A percentile compares a stretch with the other conserved stretches of the same genome.
Conservation (phyloP, 2,888 invertebrate genomes). For the Pristionchus mayeri region DNA sequence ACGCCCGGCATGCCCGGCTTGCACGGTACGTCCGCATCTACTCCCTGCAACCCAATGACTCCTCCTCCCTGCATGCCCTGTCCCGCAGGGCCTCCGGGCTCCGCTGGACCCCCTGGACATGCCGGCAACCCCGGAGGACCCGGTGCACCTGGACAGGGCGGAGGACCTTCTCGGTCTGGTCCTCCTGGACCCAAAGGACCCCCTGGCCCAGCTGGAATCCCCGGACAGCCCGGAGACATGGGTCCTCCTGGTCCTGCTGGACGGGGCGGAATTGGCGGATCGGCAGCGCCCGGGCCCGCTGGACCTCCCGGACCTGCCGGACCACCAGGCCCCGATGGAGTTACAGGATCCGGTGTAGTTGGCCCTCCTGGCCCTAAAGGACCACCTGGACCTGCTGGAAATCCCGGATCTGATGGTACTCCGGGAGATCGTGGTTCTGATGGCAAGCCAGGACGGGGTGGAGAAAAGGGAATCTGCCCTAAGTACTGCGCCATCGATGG, state of each 20-base stretch:
- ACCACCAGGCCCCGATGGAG: conserved; percentile 53
- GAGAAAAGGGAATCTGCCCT: no score
- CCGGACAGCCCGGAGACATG: conserved; percentile 59
- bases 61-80: no score
- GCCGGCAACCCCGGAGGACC: no score
- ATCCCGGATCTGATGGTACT: conserved; percentile 62
- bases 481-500: no score
- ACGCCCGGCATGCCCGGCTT: conserved; percentile 62
- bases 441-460: conserved; percentile 59
- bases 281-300: no score
- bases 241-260: conserved; percentile 62
- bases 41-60: conserved; percentile 56
- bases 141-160: conserved; percentile 47
- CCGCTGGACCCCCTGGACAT: conserved; percentile 47
- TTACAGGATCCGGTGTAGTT: conserved; percentile 59
- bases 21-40: no score
- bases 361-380: conserved; percentile 62
- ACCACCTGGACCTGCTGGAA: conserved; percentile 61
- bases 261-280: conserved; percentile 51
- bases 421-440: conserved; percentile 62
- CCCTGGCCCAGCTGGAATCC: conserved; percentile 64
- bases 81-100: conserved; percentile 50
- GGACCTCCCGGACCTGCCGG: no score
- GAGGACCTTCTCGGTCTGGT: conserved; percentile 52
- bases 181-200: conserved; percentile 61